Evolutionary conservation across 1,140 invertebrate genomes (phyloP).

Genomic region (Zaprionus lachaisei): DNA sequence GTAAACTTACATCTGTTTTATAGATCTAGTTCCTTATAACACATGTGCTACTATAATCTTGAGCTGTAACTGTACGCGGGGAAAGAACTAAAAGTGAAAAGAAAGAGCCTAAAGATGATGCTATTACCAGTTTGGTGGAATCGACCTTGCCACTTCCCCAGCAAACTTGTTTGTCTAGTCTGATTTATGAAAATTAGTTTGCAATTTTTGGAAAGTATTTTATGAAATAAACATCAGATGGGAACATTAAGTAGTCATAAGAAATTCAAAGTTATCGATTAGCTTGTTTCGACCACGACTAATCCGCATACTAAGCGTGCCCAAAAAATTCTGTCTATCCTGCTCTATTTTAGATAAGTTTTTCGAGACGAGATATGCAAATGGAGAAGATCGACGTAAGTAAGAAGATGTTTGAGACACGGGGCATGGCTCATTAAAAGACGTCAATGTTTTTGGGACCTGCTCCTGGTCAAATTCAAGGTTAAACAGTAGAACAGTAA

Average conservation of each 20-base stretch:
- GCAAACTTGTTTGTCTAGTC: slow-evolving; percentile 3
- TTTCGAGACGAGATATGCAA: slow-evolving; percentile 36
- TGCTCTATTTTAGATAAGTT: slow-evolving; percentile 49
- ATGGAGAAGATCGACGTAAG: background rate
- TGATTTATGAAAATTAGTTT: slow-evolving; percentile 13
- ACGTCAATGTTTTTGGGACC: slow-evolving; percentile 18
- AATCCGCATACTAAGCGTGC: slow-evolving; percentile 27
- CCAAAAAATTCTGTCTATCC: background rate
- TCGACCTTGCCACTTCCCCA: background rate
- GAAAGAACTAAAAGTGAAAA: background rate
- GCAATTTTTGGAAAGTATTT: slow-evolving; percentile 23
- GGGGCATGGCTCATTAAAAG: slow-evolving; percentile 22
- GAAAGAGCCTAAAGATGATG: slow-evolving; percentile 3
- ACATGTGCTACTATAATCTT: background rate
- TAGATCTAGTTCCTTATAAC: background rate
- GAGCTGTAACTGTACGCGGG: background rate
- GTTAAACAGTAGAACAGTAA: slow-evolving; percentile 19
- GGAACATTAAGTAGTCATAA: slow-evolving; percentile 8
- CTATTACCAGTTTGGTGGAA: slow-evolving; percentile 9
- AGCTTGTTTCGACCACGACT: slow-evolving; percentile 10
- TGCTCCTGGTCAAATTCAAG: slow-evolving; percentile 45
- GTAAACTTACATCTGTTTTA: background rate
- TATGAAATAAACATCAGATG: slow-evolving; percentile 12
- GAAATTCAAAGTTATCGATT: slow-evolving; percentile 3
- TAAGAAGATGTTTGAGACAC: background rate